Base-by-base conservation (phyloP, 1,140 invertebrate genomes). In the Sminthurides bifidus region DNA sequence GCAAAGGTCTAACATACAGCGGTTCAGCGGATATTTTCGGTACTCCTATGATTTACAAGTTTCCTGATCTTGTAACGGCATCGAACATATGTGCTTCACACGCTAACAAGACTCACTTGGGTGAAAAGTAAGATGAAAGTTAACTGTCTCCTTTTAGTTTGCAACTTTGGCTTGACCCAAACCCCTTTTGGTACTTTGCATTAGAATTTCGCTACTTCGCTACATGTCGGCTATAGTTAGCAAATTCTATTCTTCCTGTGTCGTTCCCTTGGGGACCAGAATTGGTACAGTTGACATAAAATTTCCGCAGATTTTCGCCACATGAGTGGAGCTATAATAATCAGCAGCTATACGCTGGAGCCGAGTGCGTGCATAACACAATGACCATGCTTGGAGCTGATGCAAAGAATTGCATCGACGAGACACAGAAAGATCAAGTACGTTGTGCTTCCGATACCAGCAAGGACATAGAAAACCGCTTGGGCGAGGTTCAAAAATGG, bases 1-100 rank as follows among this genome's bases (percentile, higher is more conserved):
- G 60, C 30, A 54, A 49, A 19, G 60, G 56, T 23, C 43, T 62
- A 21, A 52, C 50, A 3, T 58, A 62, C 40, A 58, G 52, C 17
- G 46, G 52, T n/a, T 23, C 19, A 8, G 14, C 38, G 21, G 52
- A 33, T 46, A 40, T 59, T 43, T 56, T 52, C 24, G 61, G 51
- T 6, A 44, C 54, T 2, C 40, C 40, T 1, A 37, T 49, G 29
- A 37, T 38, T 15, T 21, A 57, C 14, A 63, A 59, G 38, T 63
- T 63, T 31, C 61, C 61, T n/a, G 50, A 63, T 45, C 40, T 63
- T 31, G 61, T 63, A 2, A 56, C 33, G 29, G 56, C 41, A 3
- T 63, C 61, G 1, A 63, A 63, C 21, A 33, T 63, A 24, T 59
- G 54, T 30, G 54, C 61, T n/a, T 40, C 59, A 1, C 59, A 61